phyloP scores from a whole-genome alignment of 35 echinoderm and acorn worm genomes.

The Apostichopus californicus region DNA sequence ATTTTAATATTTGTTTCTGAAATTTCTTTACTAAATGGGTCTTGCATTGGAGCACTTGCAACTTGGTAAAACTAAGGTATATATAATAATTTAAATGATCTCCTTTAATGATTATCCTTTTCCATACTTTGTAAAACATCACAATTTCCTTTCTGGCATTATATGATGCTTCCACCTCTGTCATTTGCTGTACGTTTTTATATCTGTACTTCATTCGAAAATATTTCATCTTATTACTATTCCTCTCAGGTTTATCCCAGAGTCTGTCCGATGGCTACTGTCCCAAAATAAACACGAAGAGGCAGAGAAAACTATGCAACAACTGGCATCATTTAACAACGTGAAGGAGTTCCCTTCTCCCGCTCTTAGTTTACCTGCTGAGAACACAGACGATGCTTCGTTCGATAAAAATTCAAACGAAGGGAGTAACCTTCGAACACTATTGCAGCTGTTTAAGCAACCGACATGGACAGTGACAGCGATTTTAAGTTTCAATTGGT shows the following conservation, averaged over 20 bases:
- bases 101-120: too few species aligned
- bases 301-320: conserved; percentile 21
- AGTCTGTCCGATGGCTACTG: neutral
- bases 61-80: neutral
- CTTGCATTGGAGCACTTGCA: too few species aligned
- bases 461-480: neutral
- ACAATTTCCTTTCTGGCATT: too few species aligned
- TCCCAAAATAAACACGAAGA: neutral
- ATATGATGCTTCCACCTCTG: neutral
- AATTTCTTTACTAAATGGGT: too few species aligned
- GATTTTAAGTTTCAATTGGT: neutral
- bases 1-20: too few species aligned
- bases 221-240: neutral
- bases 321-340: neutral
- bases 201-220: neutral
- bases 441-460: neutral
- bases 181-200: neutral
- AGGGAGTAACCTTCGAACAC: neutral
- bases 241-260: conserved; percentile 4
- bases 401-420: neutral
- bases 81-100: neutral
- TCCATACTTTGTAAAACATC: too few species aligned
- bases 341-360: neutral
- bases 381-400: neutral
- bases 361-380: neutral